phyloP scores from a whole-genome alignment of 1,140 invertebrate species.

The Caerostris extrusa region DNA sequence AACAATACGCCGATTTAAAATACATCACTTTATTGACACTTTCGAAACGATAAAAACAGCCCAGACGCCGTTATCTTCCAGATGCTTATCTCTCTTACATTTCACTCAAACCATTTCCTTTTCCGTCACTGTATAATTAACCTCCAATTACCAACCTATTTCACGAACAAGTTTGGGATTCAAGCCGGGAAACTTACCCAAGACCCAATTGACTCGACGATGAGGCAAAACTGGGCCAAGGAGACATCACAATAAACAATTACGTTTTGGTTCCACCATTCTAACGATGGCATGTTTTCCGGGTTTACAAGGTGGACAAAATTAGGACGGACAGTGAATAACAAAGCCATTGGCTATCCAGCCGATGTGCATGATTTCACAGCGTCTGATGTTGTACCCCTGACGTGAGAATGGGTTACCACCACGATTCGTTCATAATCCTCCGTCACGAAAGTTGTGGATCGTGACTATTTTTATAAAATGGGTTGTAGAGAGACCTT shows the following conservation, averaged over 20 bases:
- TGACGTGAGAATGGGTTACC: background rate
- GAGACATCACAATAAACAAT: background rate
- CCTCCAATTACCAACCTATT: constrained; percentile 29
- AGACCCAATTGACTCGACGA: background rate
- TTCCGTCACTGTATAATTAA: background rate
- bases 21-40: too few species aligned
- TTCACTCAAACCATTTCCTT: background rate
- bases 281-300: background rate
- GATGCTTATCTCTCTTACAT: too few species aligned
- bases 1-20: too few species aligned
- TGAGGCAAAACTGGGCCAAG: background rate
- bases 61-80: too few species aligned
- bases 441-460: background rate
- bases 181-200: background rate
- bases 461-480: constrained; percentile 37
- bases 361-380: constrained; percentile 28
- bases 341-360: constrained; percentile 9
- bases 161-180: background rate
- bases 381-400: background rate
- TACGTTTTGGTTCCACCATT: background rate
- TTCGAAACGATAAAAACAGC: too few species aligned
- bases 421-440: background rate
- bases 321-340: constrained; percentile 34
- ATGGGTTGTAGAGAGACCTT: background rate
- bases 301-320: constrained; percentile 13